A percentile compares a stretch with the other conserved stretches of the same genome.
Conservation (phyloP, 2,797 vertebrate genomes). For the Chiloscyllium punctatum region DNA sequence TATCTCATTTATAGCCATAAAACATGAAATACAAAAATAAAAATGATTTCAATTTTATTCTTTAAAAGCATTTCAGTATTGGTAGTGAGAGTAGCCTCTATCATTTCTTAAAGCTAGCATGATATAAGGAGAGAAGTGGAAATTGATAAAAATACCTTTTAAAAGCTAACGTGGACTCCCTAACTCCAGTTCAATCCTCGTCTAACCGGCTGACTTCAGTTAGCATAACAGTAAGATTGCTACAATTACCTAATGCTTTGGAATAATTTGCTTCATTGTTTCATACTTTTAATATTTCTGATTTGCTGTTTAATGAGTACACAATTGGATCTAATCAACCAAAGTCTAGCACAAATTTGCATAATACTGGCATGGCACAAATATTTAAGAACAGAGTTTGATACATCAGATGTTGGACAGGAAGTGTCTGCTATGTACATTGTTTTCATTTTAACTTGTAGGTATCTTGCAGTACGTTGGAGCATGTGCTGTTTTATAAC, state of each 20-base stretch:
- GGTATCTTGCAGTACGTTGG: background rate
- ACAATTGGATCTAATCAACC: background rate
- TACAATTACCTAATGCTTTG: background rate
- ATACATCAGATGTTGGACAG: background rate
- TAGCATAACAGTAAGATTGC: background rate
- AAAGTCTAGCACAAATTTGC: background rate
- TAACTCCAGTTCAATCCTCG: background rate
- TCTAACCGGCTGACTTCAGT: background rate
- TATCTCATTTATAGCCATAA: background rate
- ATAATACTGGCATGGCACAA: background rate
- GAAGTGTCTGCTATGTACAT: background rate
- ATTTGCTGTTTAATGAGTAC: background rate
- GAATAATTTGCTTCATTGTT: background rate
- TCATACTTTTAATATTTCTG: background rate
- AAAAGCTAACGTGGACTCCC: background rate
- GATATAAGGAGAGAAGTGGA: background rate
- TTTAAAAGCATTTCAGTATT: background rate
- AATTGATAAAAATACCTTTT: background rate
- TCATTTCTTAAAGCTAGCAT: background rate
- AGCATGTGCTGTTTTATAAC: background rate
- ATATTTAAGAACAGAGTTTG: background rate
- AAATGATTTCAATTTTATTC: background rate
- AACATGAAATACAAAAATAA: background rate
- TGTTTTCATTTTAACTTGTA: background rate
- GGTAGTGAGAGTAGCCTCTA: background rate